A percentile compares a stretch with the other conserved stretches of the same genome.
phyloP scores from a whole-genome alignment of 2,797 vertebrate genomes.

The Phrynocephalus guinanensis region DNA sequence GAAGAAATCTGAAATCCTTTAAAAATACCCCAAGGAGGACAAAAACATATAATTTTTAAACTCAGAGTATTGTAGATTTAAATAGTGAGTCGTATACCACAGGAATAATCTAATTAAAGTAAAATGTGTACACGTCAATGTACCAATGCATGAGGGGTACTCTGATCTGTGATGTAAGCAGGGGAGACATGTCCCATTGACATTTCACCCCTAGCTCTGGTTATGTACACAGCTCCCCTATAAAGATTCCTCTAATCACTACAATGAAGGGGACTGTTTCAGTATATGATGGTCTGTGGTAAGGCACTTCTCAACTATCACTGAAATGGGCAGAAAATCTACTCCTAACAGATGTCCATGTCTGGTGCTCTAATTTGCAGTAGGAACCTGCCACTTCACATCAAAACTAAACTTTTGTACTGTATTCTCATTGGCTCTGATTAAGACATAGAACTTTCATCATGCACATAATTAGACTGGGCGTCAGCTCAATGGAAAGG shows the following conservation, averaged over 20 bases:
- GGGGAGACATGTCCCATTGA: too few species aligned
- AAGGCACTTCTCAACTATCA: not conserved
- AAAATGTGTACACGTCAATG: constrained; percentile 22
- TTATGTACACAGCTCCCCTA: not conserved
- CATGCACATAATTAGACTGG: not conserved
- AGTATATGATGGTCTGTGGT: not conserved
- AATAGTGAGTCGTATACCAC: constrained; percentile 30
- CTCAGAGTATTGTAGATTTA: constrained; percentile 41
- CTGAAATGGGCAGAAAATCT: not conserved
- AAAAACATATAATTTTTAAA: constrained; percentile 35
- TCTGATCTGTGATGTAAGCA: too few species aligned
- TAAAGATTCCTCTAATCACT: not conserved
- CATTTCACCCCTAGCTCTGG: too few species aligned
- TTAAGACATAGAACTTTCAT: not conserved
- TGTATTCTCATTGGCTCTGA: not conserved
- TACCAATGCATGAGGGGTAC: constrained; percentile 7
- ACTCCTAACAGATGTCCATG: not conserved
- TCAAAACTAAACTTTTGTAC: not conserved
- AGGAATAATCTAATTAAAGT: constrained; percentile 34
- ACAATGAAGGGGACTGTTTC: not conserved
- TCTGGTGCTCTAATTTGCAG: not conserved
- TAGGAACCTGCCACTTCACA: not conserved
- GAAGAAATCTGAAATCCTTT: constrained; percentile 57
- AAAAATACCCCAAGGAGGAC: constrained; percentile 14
- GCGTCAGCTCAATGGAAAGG: not conserved